Evolutionary conservation across 2,888 invertebrate genomes (phyloP), one percentile per base, ranked within the genome.

Genomic region (Cryptosula pallasiana): DNA sequence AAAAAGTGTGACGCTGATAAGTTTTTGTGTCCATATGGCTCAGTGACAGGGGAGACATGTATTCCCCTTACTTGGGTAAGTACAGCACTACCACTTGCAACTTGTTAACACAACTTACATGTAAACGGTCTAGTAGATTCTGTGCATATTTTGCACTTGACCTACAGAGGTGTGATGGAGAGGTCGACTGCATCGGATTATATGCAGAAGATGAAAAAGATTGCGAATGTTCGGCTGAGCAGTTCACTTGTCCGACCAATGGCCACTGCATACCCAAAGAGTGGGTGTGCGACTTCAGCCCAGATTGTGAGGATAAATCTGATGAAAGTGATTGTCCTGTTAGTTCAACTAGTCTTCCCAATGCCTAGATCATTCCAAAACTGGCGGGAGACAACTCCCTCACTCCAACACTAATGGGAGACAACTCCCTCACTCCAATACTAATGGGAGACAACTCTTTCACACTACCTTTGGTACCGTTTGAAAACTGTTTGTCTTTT

Each of bases 141-240:
- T n/a, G n/a, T n/a, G n/a, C n/a, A n/a, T n/a, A n/a, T n/a, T n/a
- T n/a, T n/a, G n/a, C n/a, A n/a, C n/a, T 45, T 45, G 45, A 45
- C 45, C 27, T 27, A 32, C 32, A 63, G 63, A 63, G n/a, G 27
- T 63, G 63, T 63, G 63, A 63, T 63, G 63, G 63, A 27, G 32
- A 63, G 27, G 9, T 32, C 13, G 63, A 63, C 63, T 63, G 63
- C 27, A 9, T 32, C 9, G 63, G 63, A 32, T 20, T 20, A 3
- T 20, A 32, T 32, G 32, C 5, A 23, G 63, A 63, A 63, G 63
- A 63, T 63, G 63, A 63, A n/a, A 20, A 34, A n/a, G n/a, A 32
- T n/a, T 63, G 63, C 32, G 32, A 27, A 5, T 63, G 63, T 32
- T 29, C 29, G 32, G 34, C 13, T n/a, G 29, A 63, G 16, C 32